A percentile compares a stretch with the other conserved stretches of the same genome.
Conservation (phyloP, 1,140 invertebrate genomes). For the Aphidius ervi region DNA sequence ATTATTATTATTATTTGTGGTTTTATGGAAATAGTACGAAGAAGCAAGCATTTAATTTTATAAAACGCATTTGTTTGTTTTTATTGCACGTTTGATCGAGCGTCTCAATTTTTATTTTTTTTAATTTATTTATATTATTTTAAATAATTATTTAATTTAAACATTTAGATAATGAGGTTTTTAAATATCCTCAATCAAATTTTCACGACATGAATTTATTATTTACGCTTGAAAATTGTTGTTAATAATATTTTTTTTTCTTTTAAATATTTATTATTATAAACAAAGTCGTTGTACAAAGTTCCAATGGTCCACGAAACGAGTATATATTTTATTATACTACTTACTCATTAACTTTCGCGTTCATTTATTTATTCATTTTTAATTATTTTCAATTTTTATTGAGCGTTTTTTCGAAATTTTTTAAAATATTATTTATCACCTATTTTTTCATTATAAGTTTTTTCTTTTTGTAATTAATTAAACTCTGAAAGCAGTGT, state of each 20-base stretch:
- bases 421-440: constrained; percentile 4
- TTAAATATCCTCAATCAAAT: constrained; percentile 35
- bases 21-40: background rate
- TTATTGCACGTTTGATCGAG: constrained; percentile 24
- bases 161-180: constrained; percentile 10
- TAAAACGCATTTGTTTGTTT: background rate
- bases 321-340: constrained; percentile 28
- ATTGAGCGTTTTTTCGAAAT: background rate
- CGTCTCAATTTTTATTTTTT: constrained; percentile 12
- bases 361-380: constrained; percentile 14
- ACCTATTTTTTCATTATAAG: constrained; percentile 9
- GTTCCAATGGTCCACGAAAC: constrained; percentile 45
- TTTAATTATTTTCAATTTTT: constrained; percentile 8
- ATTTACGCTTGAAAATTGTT: constrained; percentile 13
- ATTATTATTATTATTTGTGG: background rate
- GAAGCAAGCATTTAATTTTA: constrained; percentile 6
- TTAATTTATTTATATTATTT: background rate
- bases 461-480: constrained; percentile 13
- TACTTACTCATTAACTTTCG: constrained; percentile 13
- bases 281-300: constrained; percentile 45
- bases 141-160: constrained; percentile 18
- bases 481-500: constrained; percentile 30
- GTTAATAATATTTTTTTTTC: constrained; percentile 24
- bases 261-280: constrained; percentile 41
- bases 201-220: constrained; percentile 7